Conservation (phyloP, 2,797 vertebrate genomes). For the Setipinna tenuifilis region DNA sequence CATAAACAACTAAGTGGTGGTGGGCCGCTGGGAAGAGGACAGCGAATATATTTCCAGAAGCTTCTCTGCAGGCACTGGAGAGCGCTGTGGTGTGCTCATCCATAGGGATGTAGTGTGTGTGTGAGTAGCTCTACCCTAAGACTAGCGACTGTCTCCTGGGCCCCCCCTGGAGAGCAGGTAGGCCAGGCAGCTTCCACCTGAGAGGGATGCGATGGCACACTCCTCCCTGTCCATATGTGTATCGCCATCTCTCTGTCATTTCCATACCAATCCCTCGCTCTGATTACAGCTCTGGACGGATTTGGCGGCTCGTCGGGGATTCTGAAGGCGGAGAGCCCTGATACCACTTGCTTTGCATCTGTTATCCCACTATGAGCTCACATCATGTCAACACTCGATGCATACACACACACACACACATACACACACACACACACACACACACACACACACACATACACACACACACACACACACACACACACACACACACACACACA, state of each 20-base stretch:
- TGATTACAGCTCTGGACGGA: conserved; percentile 48
- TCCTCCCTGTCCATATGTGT: conserved; percentile 2
- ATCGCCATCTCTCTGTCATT: conserved; percentile 28
- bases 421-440: conserved; percentile 31
- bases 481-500: background rate
- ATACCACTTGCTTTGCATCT: conserved; percentile 47
- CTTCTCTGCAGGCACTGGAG: background rate
- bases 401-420: conserved; percentile 43
- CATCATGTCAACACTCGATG: conserved; percentile 34
- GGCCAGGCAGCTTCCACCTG: background rate
- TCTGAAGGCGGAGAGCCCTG: conserved; percentile 28
- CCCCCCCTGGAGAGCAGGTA: background rate
- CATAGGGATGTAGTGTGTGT: background rate
- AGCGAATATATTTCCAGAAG: background rate
- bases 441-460: conserved; percentile 25
- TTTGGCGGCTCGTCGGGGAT: conserved; percentile 50
- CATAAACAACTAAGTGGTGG: background rate
- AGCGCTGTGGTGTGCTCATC: background rate
- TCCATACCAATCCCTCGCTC: conserved; percentile 53
- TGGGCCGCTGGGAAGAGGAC: background rate
- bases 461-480: conserved; percentile 35
- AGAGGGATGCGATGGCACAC: conserved; percentile 22
- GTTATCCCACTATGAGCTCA: conserved; percentile 35
- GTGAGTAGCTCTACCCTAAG: background rate
- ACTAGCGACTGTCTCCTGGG: background rate